Evolutionary conservation across 2,888 invertebrate genomes (phyloP).

Genomic region (Dryococelus australis): DNA sequence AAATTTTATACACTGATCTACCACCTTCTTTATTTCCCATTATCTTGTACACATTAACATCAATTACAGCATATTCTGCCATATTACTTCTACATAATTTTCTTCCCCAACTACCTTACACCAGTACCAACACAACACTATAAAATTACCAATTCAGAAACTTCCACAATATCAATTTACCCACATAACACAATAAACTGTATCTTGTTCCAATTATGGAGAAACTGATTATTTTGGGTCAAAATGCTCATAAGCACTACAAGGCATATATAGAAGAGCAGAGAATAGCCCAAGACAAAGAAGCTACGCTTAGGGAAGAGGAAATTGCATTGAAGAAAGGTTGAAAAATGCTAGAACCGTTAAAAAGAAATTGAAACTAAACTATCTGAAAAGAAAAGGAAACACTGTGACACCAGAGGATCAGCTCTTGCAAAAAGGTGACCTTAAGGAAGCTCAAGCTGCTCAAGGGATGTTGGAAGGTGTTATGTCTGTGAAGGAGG

Average conservation of each 20-base stretch:
- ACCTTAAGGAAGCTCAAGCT: background rate
- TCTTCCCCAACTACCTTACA: too few species aligned
- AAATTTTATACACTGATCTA: too few species aligned
- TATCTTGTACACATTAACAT: too few species aligned
- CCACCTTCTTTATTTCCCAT: too few species aligned
- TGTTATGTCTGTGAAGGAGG: background rate
- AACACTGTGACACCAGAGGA: background rate
- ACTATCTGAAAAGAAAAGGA: background rate
- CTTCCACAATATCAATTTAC: too few species aligned
- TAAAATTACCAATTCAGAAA: too few species aligned
- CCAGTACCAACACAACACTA: too few species aligned
- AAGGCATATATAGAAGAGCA: background rate
- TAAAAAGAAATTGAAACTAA: background rate
- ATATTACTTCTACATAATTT: too few species aligned
- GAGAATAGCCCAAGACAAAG: background rate
- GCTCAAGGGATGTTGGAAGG: background rate
- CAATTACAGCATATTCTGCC: too few species aligned
- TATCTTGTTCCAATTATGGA: background rate
- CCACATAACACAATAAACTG: too few species aligned
- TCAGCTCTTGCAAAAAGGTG: background rate
- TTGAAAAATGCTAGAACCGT: background rate
- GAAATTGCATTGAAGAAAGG: background rate
- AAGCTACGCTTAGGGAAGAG: background rate
- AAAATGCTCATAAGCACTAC: background rate
- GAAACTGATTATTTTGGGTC: background rate